These are phyloP conservation scores for Bovichtus variegatus DNA, from an alignment of 2,797 vertebrate genomes.

Conservation along the genomic window DNA sequence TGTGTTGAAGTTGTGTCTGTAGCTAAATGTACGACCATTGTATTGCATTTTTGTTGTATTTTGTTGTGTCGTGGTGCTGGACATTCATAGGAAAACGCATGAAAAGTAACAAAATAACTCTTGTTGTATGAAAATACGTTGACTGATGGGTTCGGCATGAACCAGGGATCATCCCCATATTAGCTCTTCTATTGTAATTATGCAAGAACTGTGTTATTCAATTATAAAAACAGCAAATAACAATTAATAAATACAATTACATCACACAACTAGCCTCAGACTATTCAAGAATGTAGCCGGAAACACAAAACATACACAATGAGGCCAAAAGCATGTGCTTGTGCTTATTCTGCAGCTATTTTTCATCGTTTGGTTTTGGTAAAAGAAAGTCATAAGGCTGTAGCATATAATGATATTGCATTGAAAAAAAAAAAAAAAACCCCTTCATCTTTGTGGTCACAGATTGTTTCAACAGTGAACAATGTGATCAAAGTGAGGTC, in stretches of 20 bases:
- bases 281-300: background rate
- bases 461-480: background rate
- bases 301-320: conserved; percentile 1
- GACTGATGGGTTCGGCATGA: background rate
- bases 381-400: background rate
- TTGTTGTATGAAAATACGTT: too few relatives aligned
- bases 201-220: background rate
- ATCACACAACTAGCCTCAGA: background rate
- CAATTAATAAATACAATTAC: background rate
- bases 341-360: background rate
- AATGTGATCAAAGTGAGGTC: background rate
- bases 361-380: background rate
- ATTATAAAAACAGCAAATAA: background rate
- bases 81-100: too few relatives aligned
- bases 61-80: too few relatives aligned
- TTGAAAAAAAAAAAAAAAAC: too few relatives aligned
- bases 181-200: background rate
- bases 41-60: too few relatives aligned
- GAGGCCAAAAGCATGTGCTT: background rate
- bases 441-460: background rate
- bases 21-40: background rate
- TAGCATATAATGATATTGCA: conserved; percentile 9
- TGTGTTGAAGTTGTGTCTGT: background rate
- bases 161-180: background rate
- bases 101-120: too few relatives aligned